Base-by-base conservation (phyloP, 2,888 invertebrate genomes). In the Perithous albicinctus region DNA sequence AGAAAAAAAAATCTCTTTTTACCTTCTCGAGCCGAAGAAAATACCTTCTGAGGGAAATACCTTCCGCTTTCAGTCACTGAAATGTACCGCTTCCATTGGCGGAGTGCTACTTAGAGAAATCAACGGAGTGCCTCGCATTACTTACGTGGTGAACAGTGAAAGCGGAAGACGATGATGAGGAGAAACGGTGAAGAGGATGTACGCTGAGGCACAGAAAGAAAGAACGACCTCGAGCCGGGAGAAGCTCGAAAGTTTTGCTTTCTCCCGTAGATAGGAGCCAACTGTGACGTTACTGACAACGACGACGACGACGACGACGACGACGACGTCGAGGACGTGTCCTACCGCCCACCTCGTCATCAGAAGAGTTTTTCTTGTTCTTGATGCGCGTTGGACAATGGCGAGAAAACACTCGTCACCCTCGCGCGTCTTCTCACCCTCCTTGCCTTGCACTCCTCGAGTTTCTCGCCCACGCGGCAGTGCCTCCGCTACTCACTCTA, bases 91-190 rank as follows among this genome's bases (percentile, higher is more conserved):
- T 67, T 89, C 88, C 90, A 90, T 91, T 88, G 90, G 86, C 80
- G 81, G 88, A 90, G 91, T 92, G 91, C 90, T 91, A 92, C 92
- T 92, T 92, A 90, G 86, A 92, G 89, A 92, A 92, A 92, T 92
- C 91, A 92, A 88, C 84, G 80, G 85, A 85, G 84, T 86, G 83
- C 84, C 83, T 86, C 82, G 87, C 88, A 84, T 88, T 89, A 90
- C 91, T 91, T 91, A 90, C 88, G 85, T 90, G 89, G 87, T 86
- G 87, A 87, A 88, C 85, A 85, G 85, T 86, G 85, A 85, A 85
- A 85, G 67, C 63, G 54, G 59, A 79, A 70, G 76, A 82, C 69
- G 83, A 81, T 66, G 64, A 84, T 74, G 86, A 82, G 64, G 80
- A 72, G 61, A 48, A 23, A 51, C 41, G 78, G 32, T 46, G 67